Conservation (phyloP, 2,888 invertebrate species). For the Platerodrilus igneus region DNA sequence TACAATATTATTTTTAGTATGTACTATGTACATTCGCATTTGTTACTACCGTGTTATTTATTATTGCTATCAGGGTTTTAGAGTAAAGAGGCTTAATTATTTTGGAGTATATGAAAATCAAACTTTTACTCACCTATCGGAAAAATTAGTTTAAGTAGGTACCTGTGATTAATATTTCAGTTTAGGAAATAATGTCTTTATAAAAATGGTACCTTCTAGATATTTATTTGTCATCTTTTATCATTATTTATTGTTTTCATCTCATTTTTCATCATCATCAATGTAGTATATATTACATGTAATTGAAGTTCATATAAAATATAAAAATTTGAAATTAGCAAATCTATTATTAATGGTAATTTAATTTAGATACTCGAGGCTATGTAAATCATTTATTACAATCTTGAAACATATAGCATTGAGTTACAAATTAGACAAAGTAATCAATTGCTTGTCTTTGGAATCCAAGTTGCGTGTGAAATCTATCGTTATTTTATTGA, state of each 20-base stretch:
- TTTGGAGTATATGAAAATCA: slow-evolving; percentile 1
- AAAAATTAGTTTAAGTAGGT: slow-evolving; percentile 25
- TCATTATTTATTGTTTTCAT: slow-evolving; percentile 35
- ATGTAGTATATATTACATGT: slow-evolving; percentile 44
- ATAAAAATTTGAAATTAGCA: no score
- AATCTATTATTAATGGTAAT: no score
- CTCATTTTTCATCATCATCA: no score
- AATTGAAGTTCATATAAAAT: no score
- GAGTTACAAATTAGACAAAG: no score
- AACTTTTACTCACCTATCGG: slow-evolving; percentile 14
- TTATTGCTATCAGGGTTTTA: neutral
- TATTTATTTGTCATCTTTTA: slow-evolving; percentile 36
- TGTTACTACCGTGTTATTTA: slow-evolving; percentile 21
- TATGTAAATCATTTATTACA: no score
- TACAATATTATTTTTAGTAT: slow-evolving; percentile 41
- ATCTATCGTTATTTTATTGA: no score
- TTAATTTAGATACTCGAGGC: no score
- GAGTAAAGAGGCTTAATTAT: neutral
- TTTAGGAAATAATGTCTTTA: slow-evolving; percentile 33
- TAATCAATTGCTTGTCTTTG: no score
- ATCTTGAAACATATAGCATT: no score
- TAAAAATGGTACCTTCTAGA: slow-evolving; percentile 26
- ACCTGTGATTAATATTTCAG: slow-evolving; percentile 24
- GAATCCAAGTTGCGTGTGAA: no score
- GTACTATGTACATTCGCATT: slow-evolving; percentile 45